phyloP scores from a whole-genome alignment of 2,888 invertebrate species.

The Melanchra persicariae region DNA sequence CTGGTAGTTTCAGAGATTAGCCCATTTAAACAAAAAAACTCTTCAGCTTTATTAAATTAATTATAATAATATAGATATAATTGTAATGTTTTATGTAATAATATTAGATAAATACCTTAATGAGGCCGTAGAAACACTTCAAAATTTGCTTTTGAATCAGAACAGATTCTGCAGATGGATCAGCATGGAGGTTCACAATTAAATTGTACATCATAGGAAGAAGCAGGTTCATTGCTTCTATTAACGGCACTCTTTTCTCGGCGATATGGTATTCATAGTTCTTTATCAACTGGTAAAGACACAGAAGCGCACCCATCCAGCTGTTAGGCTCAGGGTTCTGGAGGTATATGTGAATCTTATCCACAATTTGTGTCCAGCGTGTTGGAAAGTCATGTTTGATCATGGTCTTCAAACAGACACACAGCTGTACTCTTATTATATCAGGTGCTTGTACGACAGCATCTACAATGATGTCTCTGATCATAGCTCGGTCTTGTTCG shows the following conservation, averaged over 20 bases:
- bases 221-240: constrained; percentile 98
- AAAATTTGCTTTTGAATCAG: constrained; percentile 98
- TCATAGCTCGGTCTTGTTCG: constrained; percentile 98
- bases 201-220: constrained; percentile 97
- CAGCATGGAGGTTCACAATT: constrained; percentile 94
- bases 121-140: constrained; percentile 97
- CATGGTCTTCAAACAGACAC: constrained; percentile 97
- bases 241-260: constrained; percentile 96
- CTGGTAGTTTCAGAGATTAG: too few relatives aligned
- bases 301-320: constrained; percentile 97
- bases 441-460: constrained; percentile 98
- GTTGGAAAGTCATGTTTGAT: constrained; percentile 99
- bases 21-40: too few relatives aligned
- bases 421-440: constrained; percentile 96
- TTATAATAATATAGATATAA: too few relatives aligned
- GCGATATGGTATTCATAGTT: constrained; percentile 97
- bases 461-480: constrained; percentile 98
- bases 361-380: constrained; percentile 98
- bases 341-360: constrained; percentile 98
- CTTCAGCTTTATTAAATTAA: too few relatives aligned
- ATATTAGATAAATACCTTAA: constrained; percentile 91
- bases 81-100: neutral
- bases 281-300: constrained; percentile 98
- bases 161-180: constrained; percentile 96
- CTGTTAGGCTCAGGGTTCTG: constrained; percentile 96